Conservation (phyloP, 2,888 invertebrate genomes). For the Pandemis corylana region DNA sequence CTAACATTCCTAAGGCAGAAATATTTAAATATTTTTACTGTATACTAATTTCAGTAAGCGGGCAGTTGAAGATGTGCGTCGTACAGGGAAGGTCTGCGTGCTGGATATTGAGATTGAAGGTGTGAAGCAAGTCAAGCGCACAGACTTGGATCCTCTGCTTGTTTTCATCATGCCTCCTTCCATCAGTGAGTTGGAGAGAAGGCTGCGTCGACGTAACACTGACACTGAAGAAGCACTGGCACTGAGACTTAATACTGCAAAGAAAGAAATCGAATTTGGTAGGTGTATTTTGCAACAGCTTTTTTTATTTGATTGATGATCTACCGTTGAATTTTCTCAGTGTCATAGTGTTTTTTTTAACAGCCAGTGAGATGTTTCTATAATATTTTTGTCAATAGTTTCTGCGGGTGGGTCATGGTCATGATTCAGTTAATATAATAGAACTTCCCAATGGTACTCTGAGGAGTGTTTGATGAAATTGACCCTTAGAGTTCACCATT, state of each 20-base stretch:
- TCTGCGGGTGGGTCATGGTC: no score
- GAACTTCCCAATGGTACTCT: no score
- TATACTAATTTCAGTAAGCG: constrained; percentile 87
- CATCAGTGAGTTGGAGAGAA: constrained; percentile 89
- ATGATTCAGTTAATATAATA: no score
- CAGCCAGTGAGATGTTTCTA: no score
- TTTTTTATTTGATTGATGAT: no score
- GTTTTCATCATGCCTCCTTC: constrained; percentile 98
- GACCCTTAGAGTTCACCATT: no score
- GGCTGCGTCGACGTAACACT: constrained; percentile 92
- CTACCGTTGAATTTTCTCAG: no score
- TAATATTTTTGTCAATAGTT: no score
- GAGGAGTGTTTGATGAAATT: no score
- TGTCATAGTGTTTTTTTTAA: no score
- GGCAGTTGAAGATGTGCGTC: constrained; percentile 92
- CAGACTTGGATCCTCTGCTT: constrained; percentile 92
- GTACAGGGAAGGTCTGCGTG: constrained; percentile 94
- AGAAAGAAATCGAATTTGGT: constrained; percentile 94
- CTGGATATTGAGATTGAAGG: constrained; percentile 98
- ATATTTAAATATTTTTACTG: constrained; percentile 5
- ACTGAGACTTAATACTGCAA: constrained; percentile 91
- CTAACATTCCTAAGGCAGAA: no score
- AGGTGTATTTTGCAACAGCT: constrained; percentile 46
- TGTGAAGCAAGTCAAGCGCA: constrained; percentile 92
- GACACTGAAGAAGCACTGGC: constrained; percentile 95